phyloP scores from a whole-genome alignment of 2,888 invertebrate genomes.

The Tillus elongatus region DNA sequence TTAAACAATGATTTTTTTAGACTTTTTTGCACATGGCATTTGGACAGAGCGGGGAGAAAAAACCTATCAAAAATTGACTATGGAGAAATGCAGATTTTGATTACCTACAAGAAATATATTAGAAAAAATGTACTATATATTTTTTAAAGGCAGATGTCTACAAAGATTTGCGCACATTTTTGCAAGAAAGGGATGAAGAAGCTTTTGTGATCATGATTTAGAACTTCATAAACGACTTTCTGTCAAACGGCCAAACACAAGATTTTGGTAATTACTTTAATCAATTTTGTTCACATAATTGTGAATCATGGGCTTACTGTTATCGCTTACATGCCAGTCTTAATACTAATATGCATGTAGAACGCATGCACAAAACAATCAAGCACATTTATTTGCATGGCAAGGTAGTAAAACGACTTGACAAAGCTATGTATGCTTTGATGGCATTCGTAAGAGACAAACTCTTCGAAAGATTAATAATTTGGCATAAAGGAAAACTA shows the following conservation, averaged over 20 bases:
- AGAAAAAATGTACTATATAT: too few species aligned
- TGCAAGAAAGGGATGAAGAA: conserved; percentile 6
- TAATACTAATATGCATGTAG: conserved; percentile 10
- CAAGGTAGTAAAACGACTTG: conserved; percentile 13
- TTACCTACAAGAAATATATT: too few species aligned
- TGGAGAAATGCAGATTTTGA: conserved; percentile 10
- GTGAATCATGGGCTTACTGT: conserved; percentile 9
- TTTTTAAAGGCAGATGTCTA: conserved; percentile 3
- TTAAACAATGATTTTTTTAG: conserved; percentile 6
- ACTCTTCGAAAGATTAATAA: conserved; percentile 11
- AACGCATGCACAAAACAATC: conserved; percentile 13
- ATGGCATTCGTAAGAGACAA: conserved; percentile 13
- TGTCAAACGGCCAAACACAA: too few species aligned
- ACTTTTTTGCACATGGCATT: conserved; percentile 11
- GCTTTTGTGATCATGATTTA: too few species aligned
- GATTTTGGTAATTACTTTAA: too few species aligned
- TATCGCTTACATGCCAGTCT: conserved; percentile 8
- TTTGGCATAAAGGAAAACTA: conserved; percentile 6
- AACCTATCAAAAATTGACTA: conserved; percentile 7
- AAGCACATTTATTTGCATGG: conserved; percentile 15
- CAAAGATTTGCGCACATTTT: conserved; percentile 5
- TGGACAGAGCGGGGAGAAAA: conserved; percentile 9
- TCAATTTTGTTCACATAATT: too few species aligned
- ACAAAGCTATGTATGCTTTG: conserved; percentile 13
- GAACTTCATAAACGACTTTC: too few species aligned